Base-by-base conservation (phyloP, 37 sponge, comb jelly and placozoan species). In the Cladorhizidae sp. region DNA sequence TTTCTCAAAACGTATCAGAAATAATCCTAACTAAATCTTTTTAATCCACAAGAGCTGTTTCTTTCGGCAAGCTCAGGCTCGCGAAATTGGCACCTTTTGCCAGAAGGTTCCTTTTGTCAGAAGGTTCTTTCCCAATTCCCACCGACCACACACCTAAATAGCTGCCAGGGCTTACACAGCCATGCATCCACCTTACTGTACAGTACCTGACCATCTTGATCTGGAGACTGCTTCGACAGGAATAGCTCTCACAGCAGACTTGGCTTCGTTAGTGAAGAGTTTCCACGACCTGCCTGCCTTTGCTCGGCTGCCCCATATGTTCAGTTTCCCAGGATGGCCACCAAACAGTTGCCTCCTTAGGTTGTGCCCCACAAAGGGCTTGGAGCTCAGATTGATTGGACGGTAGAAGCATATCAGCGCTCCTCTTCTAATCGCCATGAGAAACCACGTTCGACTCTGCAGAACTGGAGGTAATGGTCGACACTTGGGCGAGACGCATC, bases 181-280 rank as follows among this genome's bases (percentile, higher is more conserved):
- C 17, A 54, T 64, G 56, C 36, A 40, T 20, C 6, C 55, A 36
- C 56, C 11, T 36, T 73, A 75, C 36, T 39, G 11, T n/a, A n/a
- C n/a, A n/a, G n/a, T 61, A 77, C 85, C 78, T 33, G 63, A n/a
- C 39, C 73, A 39, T 31, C 79, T 61, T 14, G 72, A 23, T 1
- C 70, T 70, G 2, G 70, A 25, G 17, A 22, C 77, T 21, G 76
- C 9, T 57, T 76, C 84, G 12, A 84, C 70, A 33, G 85, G 85
- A 37, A 85, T 78, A 63, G 79, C 85, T 29, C 55, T 57, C 11
- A 85, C 79, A 36, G 64, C 52, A 29, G 83, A 65, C 26, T 72
- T 85, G 6, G 79, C 62, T 26, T 78, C 77, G 22, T 18, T 70
- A 50, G 58, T 29, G 37, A 51, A 31, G 32, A 77, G 51, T 45